These are phyloP conservation scores for Spheniscus humboldti DNA, from an alignment of 2,797 vertebrate species.

Conservation along the genomic window DNA sequence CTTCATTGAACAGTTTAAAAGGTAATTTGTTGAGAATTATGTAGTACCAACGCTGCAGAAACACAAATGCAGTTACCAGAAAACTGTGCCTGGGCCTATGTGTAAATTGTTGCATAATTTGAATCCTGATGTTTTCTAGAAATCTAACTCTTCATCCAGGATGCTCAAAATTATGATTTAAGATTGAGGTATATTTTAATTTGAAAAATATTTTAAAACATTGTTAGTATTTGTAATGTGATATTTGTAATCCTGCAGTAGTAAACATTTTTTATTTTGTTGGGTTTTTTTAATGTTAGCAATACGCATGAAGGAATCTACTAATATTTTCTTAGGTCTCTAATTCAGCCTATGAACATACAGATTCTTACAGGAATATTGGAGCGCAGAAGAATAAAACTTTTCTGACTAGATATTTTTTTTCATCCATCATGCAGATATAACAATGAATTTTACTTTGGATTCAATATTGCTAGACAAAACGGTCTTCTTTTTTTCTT, in stretches of 20 bases:
- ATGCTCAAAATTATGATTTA: background rate
- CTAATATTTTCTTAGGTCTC: background rate
- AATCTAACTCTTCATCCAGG: background rate
- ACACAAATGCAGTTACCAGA: background rate
- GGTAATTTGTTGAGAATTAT: background rate
- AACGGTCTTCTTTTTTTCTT: background rate
- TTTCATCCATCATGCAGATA: background rate
- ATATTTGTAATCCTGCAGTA: background rate
- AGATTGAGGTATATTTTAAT: background rate
- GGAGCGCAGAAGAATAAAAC: background rate
- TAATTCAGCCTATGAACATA: background rate
- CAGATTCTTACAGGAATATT: background rate
- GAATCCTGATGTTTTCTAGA: background rate
- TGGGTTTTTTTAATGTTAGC: background rate
- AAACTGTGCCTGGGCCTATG: background rate
- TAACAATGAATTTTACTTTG: background rate
- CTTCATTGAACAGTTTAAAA: background rate
- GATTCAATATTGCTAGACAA: background rate
- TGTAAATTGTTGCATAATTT: background rate
- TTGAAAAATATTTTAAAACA: background rate
- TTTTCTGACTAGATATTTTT: background rate
- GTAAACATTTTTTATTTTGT: background rate
- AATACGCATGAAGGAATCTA: background rate
- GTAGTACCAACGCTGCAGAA: background rate
- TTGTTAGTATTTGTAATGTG: background rate